Conservation (phyloP, 1,140 invertebrate species). For the Homalodisca vitripennis region DNA sequence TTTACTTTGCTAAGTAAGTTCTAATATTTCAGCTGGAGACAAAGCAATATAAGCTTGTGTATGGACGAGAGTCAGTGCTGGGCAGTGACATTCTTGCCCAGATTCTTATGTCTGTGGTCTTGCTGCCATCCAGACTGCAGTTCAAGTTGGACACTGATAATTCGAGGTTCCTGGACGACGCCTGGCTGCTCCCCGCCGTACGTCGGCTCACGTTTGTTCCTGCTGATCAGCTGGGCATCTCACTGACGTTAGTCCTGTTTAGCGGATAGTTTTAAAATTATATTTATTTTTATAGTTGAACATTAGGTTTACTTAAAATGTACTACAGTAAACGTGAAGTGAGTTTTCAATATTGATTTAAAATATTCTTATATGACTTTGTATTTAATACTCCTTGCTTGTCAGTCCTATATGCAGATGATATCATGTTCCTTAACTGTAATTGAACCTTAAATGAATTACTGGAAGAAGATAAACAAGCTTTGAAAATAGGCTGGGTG, state of each 20-base stretch:
- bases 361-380: no score
- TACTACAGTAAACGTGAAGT: no score
- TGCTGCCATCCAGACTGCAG: constrained; percentile 54
- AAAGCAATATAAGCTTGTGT: neutral
- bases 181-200: constrained; percentile 55
- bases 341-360: no score
- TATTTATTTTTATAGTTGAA: no score
- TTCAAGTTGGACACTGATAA: constrained; percentile 57
- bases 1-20: constrained; percentile 34
- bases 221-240: constrained; percentile 55
- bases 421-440: no score
- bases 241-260: constrained; percentile 45
- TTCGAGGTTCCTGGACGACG: constrained; percentile 55
- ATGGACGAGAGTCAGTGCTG: constrained; percentile 44
- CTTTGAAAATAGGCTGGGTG: no score
- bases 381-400: no score
- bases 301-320: no score
- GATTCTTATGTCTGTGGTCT: constrained; percentile 58
- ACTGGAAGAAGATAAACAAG: no score
- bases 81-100: constrained; percentile 59
- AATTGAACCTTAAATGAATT: no score
- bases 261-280: no score
- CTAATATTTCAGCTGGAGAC: constrained; percentile 12
- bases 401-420: no score
- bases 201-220: constrained; percentile 55